Percentiles rank a stretch among this genome's conserved stretches.
phyloP scores from a whole-genome alignment of 2,113 vertebrate genomes.

The Thamnaconus septentrionalis region DNA sequence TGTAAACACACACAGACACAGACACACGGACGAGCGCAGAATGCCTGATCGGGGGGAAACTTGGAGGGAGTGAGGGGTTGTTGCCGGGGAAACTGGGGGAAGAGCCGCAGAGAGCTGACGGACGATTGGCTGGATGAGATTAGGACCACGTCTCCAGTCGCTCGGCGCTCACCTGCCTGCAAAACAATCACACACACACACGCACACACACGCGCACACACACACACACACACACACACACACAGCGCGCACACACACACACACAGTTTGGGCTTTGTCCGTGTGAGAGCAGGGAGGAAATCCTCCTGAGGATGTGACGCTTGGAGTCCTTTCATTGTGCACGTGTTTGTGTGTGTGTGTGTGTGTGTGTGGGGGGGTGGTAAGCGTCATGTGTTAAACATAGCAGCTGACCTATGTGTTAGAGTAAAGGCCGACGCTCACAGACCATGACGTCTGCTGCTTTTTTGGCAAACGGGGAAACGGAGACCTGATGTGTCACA shows the following conservation, averaged over 20 bases:
- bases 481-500: no score
- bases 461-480: no score
- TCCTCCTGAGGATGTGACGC: constrained; percentile 38
- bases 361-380: no score
- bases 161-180: not conserved
- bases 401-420: constrained; percentile 20
- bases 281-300: constrained; percentile 7
- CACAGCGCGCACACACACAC: not conserved
- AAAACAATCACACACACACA: constrained; percentile 1
- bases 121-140: constrained; percentile 58
- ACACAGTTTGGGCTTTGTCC: not conserved
- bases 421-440: not conserved
- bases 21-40: constrained; percentile 2
- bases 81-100: constrained; percentile 55
- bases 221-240: not conserved
- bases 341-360: not conserved
- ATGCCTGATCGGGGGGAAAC: constrained; percentile 23
- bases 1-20: not conserved
- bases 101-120: constrained; percentile 59
- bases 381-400: constrained; percentile 12
- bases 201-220: constrained; percentile 9
- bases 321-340: constrained; percentile 7
- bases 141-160: constrained; percentile 1
- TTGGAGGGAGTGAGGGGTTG: constrained; percentile 49
- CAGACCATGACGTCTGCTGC: no score